phyloP scores from a whole-genome alignment of 2,888 invertebrate genomes.

The Dasypolia templi region DNA sequence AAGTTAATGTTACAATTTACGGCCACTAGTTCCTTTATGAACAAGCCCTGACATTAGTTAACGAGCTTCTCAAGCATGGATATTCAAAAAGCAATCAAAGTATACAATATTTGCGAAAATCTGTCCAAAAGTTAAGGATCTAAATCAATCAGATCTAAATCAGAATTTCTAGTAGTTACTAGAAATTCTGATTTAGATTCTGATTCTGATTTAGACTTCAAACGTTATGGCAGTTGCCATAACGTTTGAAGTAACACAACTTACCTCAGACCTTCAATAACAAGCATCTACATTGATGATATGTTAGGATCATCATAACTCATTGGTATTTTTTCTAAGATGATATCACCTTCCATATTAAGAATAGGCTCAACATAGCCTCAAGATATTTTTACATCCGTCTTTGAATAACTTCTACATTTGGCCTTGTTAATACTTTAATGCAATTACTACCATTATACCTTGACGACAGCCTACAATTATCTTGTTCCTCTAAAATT shows the following conservation, averaged over 20 bases:
- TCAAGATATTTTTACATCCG: constrained; percentile 60
- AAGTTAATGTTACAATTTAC: constrained; percentile 15
- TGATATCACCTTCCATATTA: constrained; percentile 23
- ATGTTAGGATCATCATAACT: constrained; percentile 22
- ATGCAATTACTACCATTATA: constrained; percentile 71
- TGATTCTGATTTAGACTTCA: no score
- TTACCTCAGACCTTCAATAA: constrained; percentile 12
- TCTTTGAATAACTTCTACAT: constrained; percentile 57
- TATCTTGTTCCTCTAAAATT: constrained; percentile 75
- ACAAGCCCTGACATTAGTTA: background rate
- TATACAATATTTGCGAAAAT: background rate
- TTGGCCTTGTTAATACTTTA: constrained; percentile 71
- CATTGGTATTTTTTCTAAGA: constrained; percentile 27
- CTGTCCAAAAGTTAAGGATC: background rate
- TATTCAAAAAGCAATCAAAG: background rate
- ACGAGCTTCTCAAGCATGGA: background rate
- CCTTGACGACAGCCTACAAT: constrained; percentile 73
- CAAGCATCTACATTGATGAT: constrained; percentile 2
- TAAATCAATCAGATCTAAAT: background rate
- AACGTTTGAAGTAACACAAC: background rate
- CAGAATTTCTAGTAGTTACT: background rate
- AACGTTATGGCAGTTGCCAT: no score
- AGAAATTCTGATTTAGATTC: no score
- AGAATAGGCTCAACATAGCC: constrained; percentile 44
- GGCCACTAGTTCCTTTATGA: background rate